Evolutionary conservation across 2,113 vertebrate species (phyloP).

Genomic region (Centropus unirufus): DNA sequence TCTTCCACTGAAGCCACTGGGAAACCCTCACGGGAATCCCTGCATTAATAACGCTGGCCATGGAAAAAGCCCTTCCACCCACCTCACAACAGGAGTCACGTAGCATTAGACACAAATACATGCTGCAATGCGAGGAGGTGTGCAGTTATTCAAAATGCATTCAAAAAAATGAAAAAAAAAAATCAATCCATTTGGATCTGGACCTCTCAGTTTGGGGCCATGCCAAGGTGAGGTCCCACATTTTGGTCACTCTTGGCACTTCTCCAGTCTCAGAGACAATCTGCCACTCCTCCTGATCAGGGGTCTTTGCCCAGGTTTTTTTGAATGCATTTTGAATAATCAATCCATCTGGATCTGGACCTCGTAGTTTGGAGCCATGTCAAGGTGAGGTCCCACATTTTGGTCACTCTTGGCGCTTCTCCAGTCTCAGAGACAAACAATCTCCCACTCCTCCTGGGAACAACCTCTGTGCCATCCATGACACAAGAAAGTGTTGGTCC

Average conservation of each 20-base stretch:
- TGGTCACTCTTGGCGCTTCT: neutral
- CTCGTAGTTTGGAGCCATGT: neutral
- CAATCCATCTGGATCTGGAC: neutral
- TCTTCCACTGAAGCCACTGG: neutral
- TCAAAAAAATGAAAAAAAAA: neutral
- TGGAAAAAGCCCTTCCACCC: neutral
- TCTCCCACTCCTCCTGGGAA: accelerated
- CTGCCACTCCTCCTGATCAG: neutral
- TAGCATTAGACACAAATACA: accelerated
- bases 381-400: neutral
- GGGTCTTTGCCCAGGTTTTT: too few species aligned
- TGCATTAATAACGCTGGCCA: neutral
- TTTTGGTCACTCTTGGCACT: neutral
- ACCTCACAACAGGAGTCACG: neutral
- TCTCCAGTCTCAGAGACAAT: neutral
- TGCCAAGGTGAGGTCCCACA: neutral
- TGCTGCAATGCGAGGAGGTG: neutral
- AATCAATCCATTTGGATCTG: neutral
- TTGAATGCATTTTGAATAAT: neutral
- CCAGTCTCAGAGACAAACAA: neutral
- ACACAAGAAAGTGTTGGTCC: neutral
- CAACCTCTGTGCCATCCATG: neutral
- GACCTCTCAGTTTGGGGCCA: neutral
- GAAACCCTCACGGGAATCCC: neutral
- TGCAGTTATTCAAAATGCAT: neutral